Evolutionary conservation across 1,140 invertebrate genomes (phyloP).

Genomic region (Drosophila nebulosa): DNA sequence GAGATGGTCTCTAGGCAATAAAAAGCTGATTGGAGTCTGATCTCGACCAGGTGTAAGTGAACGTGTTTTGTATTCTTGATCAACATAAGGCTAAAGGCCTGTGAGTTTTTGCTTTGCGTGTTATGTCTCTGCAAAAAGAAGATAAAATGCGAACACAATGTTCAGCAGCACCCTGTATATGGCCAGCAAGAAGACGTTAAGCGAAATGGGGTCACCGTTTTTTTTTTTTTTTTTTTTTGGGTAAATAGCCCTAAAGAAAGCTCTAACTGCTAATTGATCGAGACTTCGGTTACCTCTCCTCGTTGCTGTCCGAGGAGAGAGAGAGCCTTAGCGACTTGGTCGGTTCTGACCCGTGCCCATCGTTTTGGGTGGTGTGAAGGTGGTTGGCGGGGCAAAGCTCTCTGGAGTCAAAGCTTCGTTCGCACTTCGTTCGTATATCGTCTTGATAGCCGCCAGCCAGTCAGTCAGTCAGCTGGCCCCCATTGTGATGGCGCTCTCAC

Average conservation of each 20-base stretch:
- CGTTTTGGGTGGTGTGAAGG: neutral
- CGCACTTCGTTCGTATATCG: no score
- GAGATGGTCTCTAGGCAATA: conserved; percentile 17
- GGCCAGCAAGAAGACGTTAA: neutral
- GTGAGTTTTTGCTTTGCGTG: no score
- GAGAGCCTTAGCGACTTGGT: neutral
- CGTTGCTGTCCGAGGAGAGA: no score
- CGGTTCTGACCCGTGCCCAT: neutral
- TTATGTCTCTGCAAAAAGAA: neutral
- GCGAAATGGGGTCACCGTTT: neutral
- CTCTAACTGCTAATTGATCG: neutral
- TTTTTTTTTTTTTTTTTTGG: neutral
- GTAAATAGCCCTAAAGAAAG: neutral
- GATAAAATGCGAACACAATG: neutral
- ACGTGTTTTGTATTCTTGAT: conserved; percentile 66
- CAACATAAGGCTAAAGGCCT: neutral
- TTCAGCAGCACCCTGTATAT: neutral
- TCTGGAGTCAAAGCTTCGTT: no score
- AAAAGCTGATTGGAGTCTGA: conserved; percentile 18
- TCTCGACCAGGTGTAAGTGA: conserved; percentile 17
- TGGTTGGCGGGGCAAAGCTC: no score
- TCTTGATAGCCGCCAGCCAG: no score
- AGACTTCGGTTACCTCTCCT: neutral
- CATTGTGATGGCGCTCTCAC: neutral
- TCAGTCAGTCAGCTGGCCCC: neutral